Conservation (phyloP, 2,888 invertebrate species). For the Ctenicera cuprea region DNA sequence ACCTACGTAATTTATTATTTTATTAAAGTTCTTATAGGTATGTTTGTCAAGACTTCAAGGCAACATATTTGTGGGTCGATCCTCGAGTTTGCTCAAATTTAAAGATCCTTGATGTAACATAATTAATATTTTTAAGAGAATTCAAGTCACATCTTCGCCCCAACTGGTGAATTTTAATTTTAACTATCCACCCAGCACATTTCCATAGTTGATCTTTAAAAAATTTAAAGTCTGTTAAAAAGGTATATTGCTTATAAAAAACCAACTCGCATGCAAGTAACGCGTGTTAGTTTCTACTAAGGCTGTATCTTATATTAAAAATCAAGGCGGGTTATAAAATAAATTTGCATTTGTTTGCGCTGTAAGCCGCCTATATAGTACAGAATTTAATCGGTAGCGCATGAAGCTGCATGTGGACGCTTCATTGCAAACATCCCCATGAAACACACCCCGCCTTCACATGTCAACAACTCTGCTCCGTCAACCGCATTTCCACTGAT, state of each 20-base stretch:
- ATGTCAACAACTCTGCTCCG: constrained; percentile 47
- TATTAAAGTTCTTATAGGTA: no score
- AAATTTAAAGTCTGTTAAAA: background rate
- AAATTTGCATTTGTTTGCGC: constrained; percentile 42
- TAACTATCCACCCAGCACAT: background rate
- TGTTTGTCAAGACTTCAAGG: no score
- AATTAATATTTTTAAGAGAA: constrained; percentile 14
- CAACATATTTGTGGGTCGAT: no score
- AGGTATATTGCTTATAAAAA: constrained; percentile 6
- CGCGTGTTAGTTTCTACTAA: constrained; percentile 37
- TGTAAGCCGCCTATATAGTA: constrained; percentile 34
- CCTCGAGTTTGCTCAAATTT: no score
- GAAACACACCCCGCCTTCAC: constrained; percentile 39
- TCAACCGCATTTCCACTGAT: constrained; percentile 46
- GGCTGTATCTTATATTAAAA: constrained; percentile 42
- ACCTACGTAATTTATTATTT: no score
- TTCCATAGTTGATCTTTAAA: constrained; percentile 15
- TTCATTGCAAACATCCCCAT: constrained; percentile 49
- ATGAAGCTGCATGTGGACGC: constrained; percentile 50
- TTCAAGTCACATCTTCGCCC: constrained; percentile 15
- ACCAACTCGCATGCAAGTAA: constrained; percentile 21
- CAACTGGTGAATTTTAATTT: constrained; percentile 20
- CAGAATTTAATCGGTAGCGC: constrained; percentile 46
- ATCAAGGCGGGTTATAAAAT: constrained; percentile 33
- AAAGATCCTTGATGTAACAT: background rate